Evolutionary conservation across 1,140 invertebrate species (phyloP), one percentile per base, ranked within the genome.

Genomic region (Drosophila navojoa): DNA sequence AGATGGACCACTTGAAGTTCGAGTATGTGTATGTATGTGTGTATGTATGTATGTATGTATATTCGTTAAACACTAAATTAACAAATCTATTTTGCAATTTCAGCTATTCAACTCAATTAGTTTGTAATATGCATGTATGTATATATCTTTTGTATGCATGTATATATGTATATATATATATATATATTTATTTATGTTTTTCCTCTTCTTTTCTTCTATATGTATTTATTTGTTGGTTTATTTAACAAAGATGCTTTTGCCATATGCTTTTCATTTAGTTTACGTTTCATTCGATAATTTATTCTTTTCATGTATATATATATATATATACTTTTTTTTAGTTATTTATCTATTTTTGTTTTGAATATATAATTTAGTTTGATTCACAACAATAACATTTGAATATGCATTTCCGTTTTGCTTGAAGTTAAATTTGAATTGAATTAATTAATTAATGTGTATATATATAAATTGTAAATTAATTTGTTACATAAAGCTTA

Each of bases 381-480:
- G 76, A 87, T 89, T 87, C 84, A 87, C 82, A 87, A 87, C 82
- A 87, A 87, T 87, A 87, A 87, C 82, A 87, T 79, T 86, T 87
- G 69, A 87, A 87, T 87, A 87, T 81, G 81, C 81, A 75, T 75
- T 75, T 75, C 68, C 68, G 60, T 71, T 71, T 75, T 63, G 59
- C 45, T 70, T 22, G 32, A 73, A 69, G 49, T 74, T 70, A 35
- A 75, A 71, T 62, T 69, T 62, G 29, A 73, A 61, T 74, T 74
- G 42, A 73, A 61, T 73, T 68, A 35, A 63, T 70, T 55, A 38
- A 38, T 38, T 11, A 9, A 13, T 38, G 11, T 38, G 11, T 11
- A 11, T 38, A 38, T 35, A 11, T 13, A 13, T 59, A 61, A 63
- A 58, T 62, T 61, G 42, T 44, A 75, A 74, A 69, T 74, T 32